Evolutionary conservation across 2,113 vertebrate genomes (phyloP).

Genomic region (Protobothrops flavoviridis): DNA sequence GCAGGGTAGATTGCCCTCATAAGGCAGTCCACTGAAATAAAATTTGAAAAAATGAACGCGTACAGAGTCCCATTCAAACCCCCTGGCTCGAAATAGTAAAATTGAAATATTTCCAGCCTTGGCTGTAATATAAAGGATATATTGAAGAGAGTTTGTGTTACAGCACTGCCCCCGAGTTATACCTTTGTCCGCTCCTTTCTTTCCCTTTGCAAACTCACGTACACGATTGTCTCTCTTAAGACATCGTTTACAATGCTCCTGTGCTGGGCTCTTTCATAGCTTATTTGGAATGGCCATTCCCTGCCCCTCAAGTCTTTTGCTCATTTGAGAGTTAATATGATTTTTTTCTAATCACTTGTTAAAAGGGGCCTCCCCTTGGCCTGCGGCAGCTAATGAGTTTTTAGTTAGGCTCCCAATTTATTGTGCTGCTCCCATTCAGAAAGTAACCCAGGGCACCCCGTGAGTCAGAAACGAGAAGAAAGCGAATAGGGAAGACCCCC

Average conservation of each 20-base stretch:
- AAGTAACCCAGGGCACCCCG: slow-evolving; percentile 51
- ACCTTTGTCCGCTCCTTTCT: background rate
- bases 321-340: slow-evolving; percentile 29
- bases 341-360: slow-evolving; percentile 57
- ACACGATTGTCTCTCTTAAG: background rate
- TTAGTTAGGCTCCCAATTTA: slow-evolving; percentile 51
- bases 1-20: background rate
- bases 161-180: background rate
- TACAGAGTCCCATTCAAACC: background rate
- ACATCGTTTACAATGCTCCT: background rate
- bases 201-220: background rate
- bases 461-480: slow-evolving; percentile 58
- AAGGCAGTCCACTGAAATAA: background rate
- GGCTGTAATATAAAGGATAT: background rate
- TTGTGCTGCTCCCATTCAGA: slow-evolving; percentile 45
- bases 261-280: background rate
- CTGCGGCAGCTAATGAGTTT: slow-evolving; percentile 22
- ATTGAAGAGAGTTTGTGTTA: background rate
- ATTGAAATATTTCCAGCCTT: background rate
- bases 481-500: slow-evolving; percentile 12
- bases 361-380: slow-evolving; percentile 48
- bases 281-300: background rate
- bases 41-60: background rate
- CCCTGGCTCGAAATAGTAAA: background rate
- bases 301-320: background rate